phyloP scores from a whole-genome alignment of 2,888 invertebrate genomes.

The Andricus curvator region DNA sequence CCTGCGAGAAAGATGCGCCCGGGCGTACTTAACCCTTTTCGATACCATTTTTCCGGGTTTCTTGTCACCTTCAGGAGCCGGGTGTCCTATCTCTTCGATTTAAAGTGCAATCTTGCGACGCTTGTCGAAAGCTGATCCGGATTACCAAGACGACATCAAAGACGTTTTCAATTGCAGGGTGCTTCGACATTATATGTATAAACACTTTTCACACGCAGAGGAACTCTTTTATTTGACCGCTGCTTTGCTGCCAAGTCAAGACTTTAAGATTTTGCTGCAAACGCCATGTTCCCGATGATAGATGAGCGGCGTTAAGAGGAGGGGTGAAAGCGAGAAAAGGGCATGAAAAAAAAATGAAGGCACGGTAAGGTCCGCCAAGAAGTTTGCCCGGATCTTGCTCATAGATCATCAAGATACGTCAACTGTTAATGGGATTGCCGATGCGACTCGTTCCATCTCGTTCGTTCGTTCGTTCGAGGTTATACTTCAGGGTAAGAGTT shows the following conservation, averaged over 20 bases:
- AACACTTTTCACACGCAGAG: not conserved
- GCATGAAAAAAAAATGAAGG: slow-evolving; percentile 27
- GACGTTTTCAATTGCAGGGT: slow-evolving; percentile 5
- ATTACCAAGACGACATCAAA: slow-evolving; percentile 34
- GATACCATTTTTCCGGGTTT: slow-evolving; percentile 58
- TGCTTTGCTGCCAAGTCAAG: slow-evolving; percentile 10
- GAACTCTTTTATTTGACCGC: slow-evolving; percentile 4
- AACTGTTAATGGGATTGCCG: slow-evolving; percentile 40
- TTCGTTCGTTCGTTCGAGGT: not conserved
- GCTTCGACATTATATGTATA: slow-evolving; percentile 7
- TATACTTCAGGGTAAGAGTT: not conserved
- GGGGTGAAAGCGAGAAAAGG: slow-evolving; percentile 15
- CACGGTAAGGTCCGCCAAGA: slow-evolving; percentile 41
- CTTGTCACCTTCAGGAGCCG: slow-evolving; percentile 16
- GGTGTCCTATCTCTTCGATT: slow-evolving; percentile 44
- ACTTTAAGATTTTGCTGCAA: slow-evolving; percentile 29
- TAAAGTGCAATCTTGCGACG: slow-evolving; percentile 42
- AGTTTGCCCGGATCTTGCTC: slow-evolving; percentile 41
- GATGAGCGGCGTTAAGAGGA: slow-evolving; percentile 37
- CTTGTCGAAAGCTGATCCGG: slow-evolving; percentile 47
- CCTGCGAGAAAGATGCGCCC: slow-evolving; percentile 66
- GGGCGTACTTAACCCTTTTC: slow-evolving; percentile 68
- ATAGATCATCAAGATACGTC: slow-evolving; percentile 36
- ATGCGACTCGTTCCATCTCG: slow-evolving; percentile 9
- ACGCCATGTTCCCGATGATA: slow-evolving; percentile 38